These are phyloP conservation scores for Hippopotamyrus pictus DNA, from an alignment of 2,797 vertebrate species.

Conservation along the genomic window DNA sequence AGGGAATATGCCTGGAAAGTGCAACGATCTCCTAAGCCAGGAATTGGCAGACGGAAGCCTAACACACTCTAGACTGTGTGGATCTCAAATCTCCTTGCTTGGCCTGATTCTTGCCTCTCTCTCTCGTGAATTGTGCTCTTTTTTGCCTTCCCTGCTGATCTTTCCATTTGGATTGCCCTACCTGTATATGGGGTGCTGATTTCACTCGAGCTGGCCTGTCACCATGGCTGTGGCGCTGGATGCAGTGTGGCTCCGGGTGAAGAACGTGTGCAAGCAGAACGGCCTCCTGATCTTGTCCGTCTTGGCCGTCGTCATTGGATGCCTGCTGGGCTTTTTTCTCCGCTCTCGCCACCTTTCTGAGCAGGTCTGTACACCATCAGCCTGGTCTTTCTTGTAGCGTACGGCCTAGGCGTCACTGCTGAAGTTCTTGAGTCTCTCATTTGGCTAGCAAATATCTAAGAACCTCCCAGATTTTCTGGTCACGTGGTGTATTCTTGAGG, in stretches of 20 bases:
- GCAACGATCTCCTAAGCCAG: constrained; percentile 49
- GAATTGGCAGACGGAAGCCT: constrained; percentile 32
- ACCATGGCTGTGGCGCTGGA: constrained; percentile 78
- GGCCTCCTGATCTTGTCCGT: constrained; percentile 92
- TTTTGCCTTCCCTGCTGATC: not conserved
- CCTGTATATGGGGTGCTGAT: constrained; percentile 64
- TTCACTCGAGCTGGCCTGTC: constrained; percentile 39
- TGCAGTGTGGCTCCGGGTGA: constrained; percentile 73
- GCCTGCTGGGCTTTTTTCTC: constrained; percentile 90
- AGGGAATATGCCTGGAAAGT: constrained; percentile 45
- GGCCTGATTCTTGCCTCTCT: constrained; percentile 8
- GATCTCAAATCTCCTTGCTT: constrained; percentile 25
- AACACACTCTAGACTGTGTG: constrained; percentile 35
- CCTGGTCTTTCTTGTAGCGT: not conserved
- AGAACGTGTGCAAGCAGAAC: constrained; percentile 84
- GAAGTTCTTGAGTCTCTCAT: not conserved
- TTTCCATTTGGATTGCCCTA: constrained; percentile 26
- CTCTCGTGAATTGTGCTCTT: not conserved
- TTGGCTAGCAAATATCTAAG: not conserved
- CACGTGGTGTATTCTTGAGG: not conserved
- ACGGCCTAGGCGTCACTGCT: not conserved
- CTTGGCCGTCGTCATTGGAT: constrained; percentile 85
- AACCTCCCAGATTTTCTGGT: not conserved
- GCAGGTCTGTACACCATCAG: constrained; percentile 69
- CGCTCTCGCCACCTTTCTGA: constrained; percentile 81